Base-by-base conservation (phyloP, 2,113 vertebrate species). In the Sinocyclocheilus anshuiensis region DNA sequence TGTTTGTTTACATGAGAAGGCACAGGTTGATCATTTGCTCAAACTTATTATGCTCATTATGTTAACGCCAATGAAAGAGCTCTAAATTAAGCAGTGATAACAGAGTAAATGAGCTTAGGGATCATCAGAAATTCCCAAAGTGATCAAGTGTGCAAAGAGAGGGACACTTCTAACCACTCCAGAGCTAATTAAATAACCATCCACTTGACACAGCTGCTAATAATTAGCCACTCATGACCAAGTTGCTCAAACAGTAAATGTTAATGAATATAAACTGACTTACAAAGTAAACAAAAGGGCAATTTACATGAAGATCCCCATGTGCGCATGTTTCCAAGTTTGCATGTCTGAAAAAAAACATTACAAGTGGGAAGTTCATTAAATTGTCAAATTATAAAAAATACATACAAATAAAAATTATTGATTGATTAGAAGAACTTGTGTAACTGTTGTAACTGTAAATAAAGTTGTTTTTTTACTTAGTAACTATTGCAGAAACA, bases 111-210 rank as follows among this genome's bases (percentile, higher is more conserved):
- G 65, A 87, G 77, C 42, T 48, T 22, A 36, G 85, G 75, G 82
- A 36, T 29, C 33, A 39, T 45, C 48, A 71, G 39, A 63, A 59
- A 50, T 86, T 79, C 67, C 86, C 42, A 6, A 74, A 63, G 81
- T 67, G 45, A 36, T 45, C 55, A 79, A 63, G 59, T 61, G 65
- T 48, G 81, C 55, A 13, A 65, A 67, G 75, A 77, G 67, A 83
- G 53, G 22, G 77, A 11, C 22, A 33, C 53, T 63, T n/a, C 13
- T 86, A 86, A 87, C 86, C 71, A 67, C 45, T 57, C 53, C 50
- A 89, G 53, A 59, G 53, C 53, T 79, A 89, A 91, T 90, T 77
- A 90, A 77, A 88, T 74, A 26, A 84, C 26, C 71, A 33, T 42
- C 39, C 57, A 42, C 67, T 72, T 8, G 36, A 24, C 61, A 42